Conservation (phyloP, 1,140 invertebrate genomes). For the Globodera ellingtonae region DNA sequence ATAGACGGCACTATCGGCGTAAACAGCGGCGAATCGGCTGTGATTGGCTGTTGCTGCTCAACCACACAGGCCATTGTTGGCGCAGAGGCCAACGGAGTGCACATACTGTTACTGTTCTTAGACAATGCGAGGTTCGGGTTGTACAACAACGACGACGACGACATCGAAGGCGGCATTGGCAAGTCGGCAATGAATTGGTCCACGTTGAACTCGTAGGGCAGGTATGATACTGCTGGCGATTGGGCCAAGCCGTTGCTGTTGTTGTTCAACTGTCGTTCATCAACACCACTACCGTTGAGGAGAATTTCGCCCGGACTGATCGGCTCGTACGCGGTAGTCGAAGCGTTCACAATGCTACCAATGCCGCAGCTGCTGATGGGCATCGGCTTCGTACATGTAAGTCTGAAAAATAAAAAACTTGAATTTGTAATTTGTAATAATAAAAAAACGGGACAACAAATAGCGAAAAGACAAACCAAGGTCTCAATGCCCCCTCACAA, state of each 20-base stretch:
- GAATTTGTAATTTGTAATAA: neutral
- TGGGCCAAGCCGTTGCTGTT: neutral
- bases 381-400: slow-evolving; percentile 5
- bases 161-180: slow-evolving; percentile 21
- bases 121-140: slow-evolving; percentile 14
- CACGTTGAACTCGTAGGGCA: slow-evolving; percentile 44
- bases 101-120: neutral
- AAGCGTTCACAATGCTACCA: neutral
- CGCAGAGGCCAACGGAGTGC: neutral
- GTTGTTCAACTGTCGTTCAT: neutral
- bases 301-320: slow-evolving; percentile 23
- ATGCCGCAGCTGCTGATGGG: neutral
- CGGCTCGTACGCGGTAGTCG: slow-evolving; percentile 14
- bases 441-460: no score
- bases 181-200: slow-evolving; percentile 50
- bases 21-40: slow-evolving; percentile 38
- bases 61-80: neutral
- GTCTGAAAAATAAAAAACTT: slow-evolving; percentile 5
- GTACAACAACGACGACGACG: slow-evolving; percentile 22
- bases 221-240: slow-evolving; percentile 2
- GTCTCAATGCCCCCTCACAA: no score
- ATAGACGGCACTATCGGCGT: slow-evolving; percentile 29
- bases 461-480: no score
- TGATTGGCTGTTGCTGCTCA: slow-evolving; percentile 16
- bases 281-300: neutral